Base-by-base conservation (phyloP, 2,797 vertebrate species). In the Salarias fasciatus region DNA sequence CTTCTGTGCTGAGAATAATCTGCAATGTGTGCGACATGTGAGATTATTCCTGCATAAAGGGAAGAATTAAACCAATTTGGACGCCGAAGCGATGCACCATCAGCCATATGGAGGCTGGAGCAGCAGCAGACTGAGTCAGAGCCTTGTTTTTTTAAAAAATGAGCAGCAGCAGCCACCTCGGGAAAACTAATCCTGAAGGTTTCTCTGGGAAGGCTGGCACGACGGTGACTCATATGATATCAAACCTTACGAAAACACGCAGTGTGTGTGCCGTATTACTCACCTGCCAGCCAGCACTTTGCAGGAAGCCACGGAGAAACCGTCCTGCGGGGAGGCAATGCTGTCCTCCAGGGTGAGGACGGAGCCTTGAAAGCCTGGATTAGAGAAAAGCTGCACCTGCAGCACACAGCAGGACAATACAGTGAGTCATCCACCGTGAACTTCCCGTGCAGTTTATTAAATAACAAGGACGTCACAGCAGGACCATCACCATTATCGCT, bases 321-420 rank as follows among this genome's bases (percentile, higher is more conserved):
- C 89, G 8, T 91, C 78, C 15, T 90, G 89, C 70, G 97, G 89
- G 36, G 87, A 90, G 62, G 85, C 62, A 50, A 79, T 72, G 28
- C 82, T 91, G 77, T 92, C 91, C 81, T 94, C 94, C 83, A 95
- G 85, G 71, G 87, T 36, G 53, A 92, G 78, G 82, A 89, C 85
- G 11, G 71, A 77, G 53, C 96, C 97, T 83, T 93, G 90, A 85
- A 97, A 95, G 55, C 88, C 90, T 30, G 94, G 90, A 63, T 97
- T 93, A 33, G 96, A 95, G 91, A 96, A 99, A 83, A 97, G 87
- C 88, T 95, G 93, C 86, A 97, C 92, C 97, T 99, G 75, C 14
- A 62, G 63, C 30, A 9, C 38, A 56, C 2, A 57, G 35, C 36
- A 13, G 31, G 12, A 63, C 35, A 60, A 68, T 7, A 42, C 49